Base-by-base conservation (phyloP, 2,113 vertebrate species). In the Python bivittatus region DNA sequence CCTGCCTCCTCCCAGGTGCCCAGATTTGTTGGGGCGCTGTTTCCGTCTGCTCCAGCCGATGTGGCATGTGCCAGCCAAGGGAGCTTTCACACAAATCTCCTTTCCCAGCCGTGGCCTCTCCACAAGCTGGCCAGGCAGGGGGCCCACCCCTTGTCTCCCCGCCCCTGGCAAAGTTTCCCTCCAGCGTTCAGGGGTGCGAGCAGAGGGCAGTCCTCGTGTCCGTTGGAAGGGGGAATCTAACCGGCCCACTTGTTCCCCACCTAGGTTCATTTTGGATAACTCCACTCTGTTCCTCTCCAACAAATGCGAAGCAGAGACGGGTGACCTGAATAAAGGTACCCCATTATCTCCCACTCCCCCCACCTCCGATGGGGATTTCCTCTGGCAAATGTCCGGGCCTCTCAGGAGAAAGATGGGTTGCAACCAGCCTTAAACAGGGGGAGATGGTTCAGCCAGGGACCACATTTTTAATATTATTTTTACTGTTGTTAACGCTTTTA, bases 251-350 rank as follows among this genome's bases (percentile, higher is more conserved):
- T 92, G 1, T 54, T 84, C 93, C 93, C 94, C 68, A 1, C 0
- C 44, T 95, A 99, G 99, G 97, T 99, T 99, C 94, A 99, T 99
- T 96, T 96, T 99, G 52, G 99, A 99, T 56, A 98, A 99, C 96
- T 99, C 99, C 0, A 98, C 99, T 20, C 97, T 99, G 94, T 99
- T 99, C 97, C 98, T 99, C 96, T 99, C 98, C 0, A 98, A 99
- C 95, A 99, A 98, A 97, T 98, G 98, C 97, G 98, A 98, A 92
- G 95, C 93, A 60, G 98, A 98, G 91, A 96, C 96, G 0, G 98
- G 98, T 85, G 98, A 99, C 95, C 96, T 99, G 94, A 98, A 98
- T 94, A 98, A 97, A 98, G 98, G 99, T 99, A 95, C 92, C n/a
- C 3, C 27, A 4, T 72, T 7, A 33, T 3, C n/a, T 20, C 2